A percentile compares a stretch with the other conserved stretches of the same genome.
These are phyloP conservation scores for Sturmia bella DNA, from an alignment of 2,888 invertebrate species.

Conservation along the genomic window DNA sequence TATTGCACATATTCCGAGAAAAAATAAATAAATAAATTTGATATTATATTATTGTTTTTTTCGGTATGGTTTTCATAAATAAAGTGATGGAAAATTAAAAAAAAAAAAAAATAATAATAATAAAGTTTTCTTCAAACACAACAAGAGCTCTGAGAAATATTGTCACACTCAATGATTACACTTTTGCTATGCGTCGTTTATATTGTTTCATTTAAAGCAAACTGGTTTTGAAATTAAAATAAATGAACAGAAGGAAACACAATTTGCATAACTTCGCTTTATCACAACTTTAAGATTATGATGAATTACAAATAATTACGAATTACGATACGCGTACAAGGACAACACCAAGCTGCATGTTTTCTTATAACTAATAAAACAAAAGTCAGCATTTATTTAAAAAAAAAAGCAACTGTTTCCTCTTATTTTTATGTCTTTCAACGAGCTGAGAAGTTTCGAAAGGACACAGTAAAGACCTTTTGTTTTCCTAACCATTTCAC, in stretches of 20 bases:
- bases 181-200: neutral
- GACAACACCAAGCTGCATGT: no score
- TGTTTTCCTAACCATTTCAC: no score
- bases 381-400: no score
- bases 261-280: neutral
- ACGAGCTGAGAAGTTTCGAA: no score
- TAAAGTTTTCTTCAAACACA: slow-evolving; percentile 23
- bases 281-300: neutral
- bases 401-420: no score
- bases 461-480: no score
- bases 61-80: slow-evolving; percentile 19
- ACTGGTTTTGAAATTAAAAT: neutral
- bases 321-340: no score
- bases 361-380: no score
- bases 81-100: slow-evolving; percentile 19
- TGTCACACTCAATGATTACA: slow-evolving; percentile 16
- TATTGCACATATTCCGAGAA: slow-evolving; percentile 23
- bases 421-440: no score
- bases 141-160: neutral
- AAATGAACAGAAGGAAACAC: slow-evolving; percentile 4
- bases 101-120: no score
- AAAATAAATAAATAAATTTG: slow-evolving; percentile 6
- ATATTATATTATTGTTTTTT: slow-evolving; percentile 28
- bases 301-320: no score
- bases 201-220: neutral